Base-by-base conservation (phyloP, 2,797 vertebrate genomes). In the Eulemur albifrons region DNA sequence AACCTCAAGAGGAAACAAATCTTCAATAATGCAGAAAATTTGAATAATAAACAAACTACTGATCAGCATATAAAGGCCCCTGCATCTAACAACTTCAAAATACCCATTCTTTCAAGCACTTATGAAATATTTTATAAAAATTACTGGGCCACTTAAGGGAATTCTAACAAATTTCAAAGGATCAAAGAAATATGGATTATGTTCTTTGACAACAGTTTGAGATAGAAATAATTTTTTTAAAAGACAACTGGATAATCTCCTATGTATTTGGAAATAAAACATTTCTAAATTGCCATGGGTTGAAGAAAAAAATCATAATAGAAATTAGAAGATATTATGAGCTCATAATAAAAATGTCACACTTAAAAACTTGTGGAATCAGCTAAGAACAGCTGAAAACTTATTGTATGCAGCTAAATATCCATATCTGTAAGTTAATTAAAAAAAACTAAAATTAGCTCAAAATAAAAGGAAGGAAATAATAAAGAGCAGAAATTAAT, bases 321-420 rank as follows among this genome's bases (percentile, higher is more conserved):
- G 32, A 93, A 94, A 61, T 54, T 35, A n/a, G 61, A 84, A 94
- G n/a, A 80, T 65, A 63, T 38, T 87, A 79, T 59, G n/a, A 91
- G 54, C n/a, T 32, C 57, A 69, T 89, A 95, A 76, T 79, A 17
- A 77, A 93, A 92, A 72, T 69, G 2, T 70, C 45, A 30, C 12
- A 52, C 15, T 79, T 73, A 21, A 79, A 77, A 92, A 45, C 10
- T 50, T 35, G 35, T 61, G 7, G 4, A 87, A 10, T 75, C 18
- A 84, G 30, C 7, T 52, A 88, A 93, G 32, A 90, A 75, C 18
- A 91, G 27, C 13, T 81, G 17, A 85, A 92, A 88, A 85, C 65
- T 65, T 59, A 23, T 76, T 81, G 18, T 7, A n/a, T 50, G 9
- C 40, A 75, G n/a, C 32, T 84, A 88, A 73, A 73, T 90, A 30